Evolutionary conservation across 2,797 vertebrate species (phyloP).

Genomic region (Manis pentadactyla): DNA sequence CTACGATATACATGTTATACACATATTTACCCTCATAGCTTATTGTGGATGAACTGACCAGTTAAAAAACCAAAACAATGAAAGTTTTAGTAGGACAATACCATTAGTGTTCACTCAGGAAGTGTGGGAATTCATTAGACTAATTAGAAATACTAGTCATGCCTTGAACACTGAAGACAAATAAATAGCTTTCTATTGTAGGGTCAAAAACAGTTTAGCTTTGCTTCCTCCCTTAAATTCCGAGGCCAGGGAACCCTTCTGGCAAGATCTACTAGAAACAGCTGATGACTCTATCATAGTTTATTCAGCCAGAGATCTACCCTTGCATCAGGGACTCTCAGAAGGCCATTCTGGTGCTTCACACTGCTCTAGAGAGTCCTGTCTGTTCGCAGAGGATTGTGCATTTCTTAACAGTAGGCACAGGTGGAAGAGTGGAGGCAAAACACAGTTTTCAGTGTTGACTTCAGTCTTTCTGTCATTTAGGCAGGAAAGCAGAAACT

Average conservation of each 20-base stretch:
- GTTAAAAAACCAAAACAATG: constrained; percentile 53
- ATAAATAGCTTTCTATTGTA: constrained; percentile 70
- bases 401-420: constrained; percentile 20
- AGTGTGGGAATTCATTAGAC: constrained; percentile 68
- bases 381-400: neutral
- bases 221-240: constrained; percentile 64
- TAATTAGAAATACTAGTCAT: constrained; percentile 81
- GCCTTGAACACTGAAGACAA: constrained; percentile 80
- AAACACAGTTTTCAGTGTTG: constrained; percentile 24
- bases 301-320: neutral
- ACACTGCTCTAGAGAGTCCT: neutral
- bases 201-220: constrained; percentile 62
- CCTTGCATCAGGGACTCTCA: neutral
- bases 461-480: constrained; percentile 33
- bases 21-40: constrained; percentile 72
- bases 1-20: constrained; percentile 80
- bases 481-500: constrained; percentile 72
- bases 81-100: constrained; percentile 67
- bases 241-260: neutral
- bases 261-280: neutral
- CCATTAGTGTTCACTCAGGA: constrained; percentile 81
- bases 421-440: constrained; percentile 57
- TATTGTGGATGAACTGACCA: constrained; percentile 71
- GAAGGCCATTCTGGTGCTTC: neutral
- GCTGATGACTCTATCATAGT: neutral